Conservation (phyloP, 2,797 vertebrate genomes). For the Kryptolebias ocellatus region DNA sequence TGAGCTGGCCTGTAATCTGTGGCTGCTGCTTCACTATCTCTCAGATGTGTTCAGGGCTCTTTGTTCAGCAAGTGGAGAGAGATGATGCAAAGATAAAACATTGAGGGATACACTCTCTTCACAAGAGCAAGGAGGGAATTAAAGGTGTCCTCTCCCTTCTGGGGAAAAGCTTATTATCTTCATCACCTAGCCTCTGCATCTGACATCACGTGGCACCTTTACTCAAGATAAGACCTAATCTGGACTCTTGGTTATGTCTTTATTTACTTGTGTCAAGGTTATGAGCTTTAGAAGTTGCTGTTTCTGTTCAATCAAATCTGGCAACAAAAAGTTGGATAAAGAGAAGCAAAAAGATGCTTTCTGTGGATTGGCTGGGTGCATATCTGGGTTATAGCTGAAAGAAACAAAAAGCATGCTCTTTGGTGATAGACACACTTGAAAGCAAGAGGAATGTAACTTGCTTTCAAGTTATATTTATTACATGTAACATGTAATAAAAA, state of each 20-base stretch:
- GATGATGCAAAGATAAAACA: slow-evolving; percentile 76
- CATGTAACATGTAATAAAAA: slow-evolving; percentile 31
- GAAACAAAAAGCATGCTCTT: slow-evolving; percentile 20
- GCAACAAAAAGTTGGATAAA: slow-evolving; percentile 30
- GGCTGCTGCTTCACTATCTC: slow-evolving; percentile 62
- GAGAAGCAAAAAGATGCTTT: slow-evolving; percentile 20
- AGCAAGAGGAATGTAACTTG: slow-evolving; percentile 40
- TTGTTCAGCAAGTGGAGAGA: slow-evolving; percentile 61
- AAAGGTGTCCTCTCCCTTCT: slow-evolving; percentile 73
- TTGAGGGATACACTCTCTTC: slow-evolving; percentile 74
- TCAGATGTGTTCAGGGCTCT: slow-evolving; percentile 62
- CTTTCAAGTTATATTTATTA: too few species aligned
- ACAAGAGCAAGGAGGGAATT: slow-evolving; percentile 71
- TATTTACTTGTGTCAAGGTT: slow-evolving; percentile 79
- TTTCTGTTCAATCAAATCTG: slow-evolving; percentile 49
- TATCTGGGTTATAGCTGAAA: slow-evolving; percentile 32
- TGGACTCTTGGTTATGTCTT: slow-evolving; percentile 77
- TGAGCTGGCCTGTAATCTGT: slow-evolving; percentile 61
- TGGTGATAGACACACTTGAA: slow-evolving; percentile 37
- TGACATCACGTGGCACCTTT: slow-evolving; percentile 75
- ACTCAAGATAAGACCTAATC: slow-evolving; percentile 84
- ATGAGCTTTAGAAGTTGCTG: slow-evolving; percentile 53
- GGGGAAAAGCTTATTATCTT: slow-evolving; percentile 75
- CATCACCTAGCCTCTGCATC: slow-evolving; percentile 70
- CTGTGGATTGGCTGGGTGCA: slow-evolving; percentile 25